phyloP scores from a whole-genome alignment of 2,888 invertebrate genomes.

The Lepidochitona cinerea region DNA sequence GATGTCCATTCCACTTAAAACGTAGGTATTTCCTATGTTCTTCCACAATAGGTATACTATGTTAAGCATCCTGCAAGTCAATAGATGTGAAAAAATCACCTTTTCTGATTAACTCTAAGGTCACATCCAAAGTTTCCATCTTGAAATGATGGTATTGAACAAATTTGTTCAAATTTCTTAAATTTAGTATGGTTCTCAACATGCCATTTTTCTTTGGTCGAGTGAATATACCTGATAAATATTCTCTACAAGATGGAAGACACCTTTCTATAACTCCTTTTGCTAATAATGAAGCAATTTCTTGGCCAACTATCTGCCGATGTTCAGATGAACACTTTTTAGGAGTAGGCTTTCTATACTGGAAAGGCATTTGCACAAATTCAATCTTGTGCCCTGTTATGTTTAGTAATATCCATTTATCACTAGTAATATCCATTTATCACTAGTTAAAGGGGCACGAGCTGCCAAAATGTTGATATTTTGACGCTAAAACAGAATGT shows the following conservation, averaged over 20 bases:
- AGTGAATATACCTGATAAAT: neutral
- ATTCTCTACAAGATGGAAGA: neutral
- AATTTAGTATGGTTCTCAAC: neutral
- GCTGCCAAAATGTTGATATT: too few relatives aligned
- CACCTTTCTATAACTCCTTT: neutral
- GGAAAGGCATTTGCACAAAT: neutral
- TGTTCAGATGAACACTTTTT: neutral
- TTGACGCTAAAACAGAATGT: too few relatives aligned
- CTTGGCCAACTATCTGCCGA: neutral
- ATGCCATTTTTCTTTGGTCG: neutral
- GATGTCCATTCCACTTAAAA: conserved; percentile 13
- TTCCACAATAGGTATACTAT: neutral
- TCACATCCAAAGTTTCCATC: neutral
- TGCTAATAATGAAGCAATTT: neutral
- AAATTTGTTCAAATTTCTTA: neutral
- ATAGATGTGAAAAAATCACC: neutral
- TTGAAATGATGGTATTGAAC: too few relatives aligned
- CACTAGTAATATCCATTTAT: too few relatives aligned
- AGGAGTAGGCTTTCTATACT: neutral
- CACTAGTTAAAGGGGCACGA: too few relatives aligned
- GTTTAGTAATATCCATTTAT: neutral
- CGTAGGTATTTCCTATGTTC: neutral
- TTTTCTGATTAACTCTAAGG: neutral
- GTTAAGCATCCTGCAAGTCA: conserved; percentile 3
- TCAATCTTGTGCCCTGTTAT: neutral